phyloP scores from a whole-genome alignment of 2,888 invertebrate genomes.

The Auanema freiburgensis region DNA sequence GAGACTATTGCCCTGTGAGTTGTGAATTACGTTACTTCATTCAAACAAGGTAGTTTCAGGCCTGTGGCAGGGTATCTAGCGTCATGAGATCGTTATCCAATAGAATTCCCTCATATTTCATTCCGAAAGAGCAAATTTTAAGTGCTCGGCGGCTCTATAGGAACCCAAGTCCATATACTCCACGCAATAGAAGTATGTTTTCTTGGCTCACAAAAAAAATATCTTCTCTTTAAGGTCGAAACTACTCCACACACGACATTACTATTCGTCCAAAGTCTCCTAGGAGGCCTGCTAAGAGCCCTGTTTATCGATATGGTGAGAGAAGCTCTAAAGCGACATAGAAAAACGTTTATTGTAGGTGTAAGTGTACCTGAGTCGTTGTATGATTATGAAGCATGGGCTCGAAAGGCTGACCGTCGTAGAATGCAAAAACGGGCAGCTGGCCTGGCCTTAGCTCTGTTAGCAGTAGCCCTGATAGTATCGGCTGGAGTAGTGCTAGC shows the following conservation, averaged over 20 bases:
- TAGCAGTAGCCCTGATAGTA: conserved; percentile 20
- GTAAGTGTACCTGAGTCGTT: conserved; percentile 16
- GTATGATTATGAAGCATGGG: conserved; percentile 26
- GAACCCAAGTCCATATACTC: not conserved
- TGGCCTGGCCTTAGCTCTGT: conserved; percentile 17
- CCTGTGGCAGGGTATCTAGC: not conserved
- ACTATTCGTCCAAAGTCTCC: too few relatives aligned
- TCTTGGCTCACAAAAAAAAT: too few relatives aligned
- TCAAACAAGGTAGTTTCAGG: not conserved
- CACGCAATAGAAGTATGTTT: not conserved
- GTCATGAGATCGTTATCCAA: too few relatives aligned
- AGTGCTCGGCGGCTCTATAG: not conserved
- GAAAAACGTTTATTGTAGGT: conserved; percentile 13
- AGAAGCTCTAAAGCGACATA: too few relatives aligned
- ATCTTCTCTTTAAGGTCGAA: too few relatives aligned
- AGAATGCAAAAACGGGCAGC: conserved; percentile 10
- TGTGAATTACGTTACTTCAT: not conserved
- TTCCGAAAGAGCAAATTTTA: not conserved
- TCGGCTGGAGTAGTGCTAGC: conserved; percentile 26
- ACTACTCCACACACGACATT: too few relatives aligned
- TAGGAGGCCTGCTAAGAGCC: conserved; percentile 12
- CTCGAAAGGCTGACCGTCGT: conserved; percentile 19
- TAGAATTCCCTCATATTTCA: conserved; percentile 1
- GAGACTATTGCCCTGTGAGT: conserved; percentile 21
- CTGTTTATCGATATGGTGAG: conserved; percentile 22